Conservation (phyloP, 2,797 vertebrate genomes). For the Anolis apletophallus region DNA sequence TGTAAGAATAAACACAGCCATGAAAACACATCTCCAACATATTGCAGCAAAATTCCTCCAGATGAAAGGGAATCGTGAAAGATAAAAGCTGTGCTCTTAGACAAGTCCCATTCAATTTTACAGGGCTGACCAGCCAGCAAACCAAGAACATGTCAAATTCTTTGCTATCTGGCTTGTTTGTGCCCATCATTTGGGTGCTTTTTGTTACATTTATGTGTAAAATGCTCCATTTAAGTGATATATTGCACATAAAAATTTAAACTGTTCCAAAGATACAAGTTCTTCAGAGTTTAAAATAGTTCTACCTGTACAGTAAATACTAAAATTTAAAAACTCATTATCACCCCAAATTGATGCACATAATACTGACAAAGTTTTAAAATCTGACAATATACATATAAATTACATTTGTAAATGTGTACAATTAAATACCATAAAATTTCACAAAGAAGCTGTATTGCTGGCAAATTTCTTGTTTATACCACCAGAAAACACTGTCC, state of each 20-base stretch:
- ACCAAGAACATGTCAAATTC: neutral
- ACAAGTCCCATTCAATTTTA: neutral
- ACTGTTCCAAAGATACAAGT: slow-evolving; percentile 63
- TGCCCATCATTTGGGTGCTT: slow-evolving; percentile 45
- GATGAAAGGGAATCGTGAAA: neutral
- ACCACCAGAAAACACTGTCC: slow-evolving; percentile 58
- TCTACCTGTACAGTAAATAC: slow-evolving; percentile 72
- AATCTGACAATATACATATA: slow-evolving; percentile 77
- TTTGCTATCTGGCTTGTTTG: slow-evolving; percentile 62
- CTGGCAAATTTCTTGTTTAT: slow-evolving; percentile 63
- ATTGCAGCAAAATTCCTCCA: neutral
- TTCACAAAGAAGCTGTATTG: slow-evolving; percentile 71
- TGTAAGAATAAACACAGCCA: neutral
- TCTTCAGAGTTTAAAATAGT: slow-evolving; percentile 67
- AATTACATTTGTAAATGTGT: slow-evolving; percentile 75
- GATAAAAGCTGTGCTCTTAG: slow-evolving; percentile 3
- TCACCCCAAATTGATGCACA: slow-evolving; percentile 74
- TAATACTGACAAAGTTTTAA: slow-evolving; percentile 77
- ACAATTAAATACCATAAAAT: slow-evolving; percentile 72
- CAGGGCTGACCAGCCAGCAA: neutral
- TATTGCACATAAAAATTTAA: slow-evolving; percentile 77
- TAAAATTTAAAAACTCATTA: slow-evolving; percentile 72
- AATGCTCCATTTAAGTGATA: slow-evolving; percentile 66
- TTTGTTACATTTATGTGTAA: slow-evolving; percentile 62
- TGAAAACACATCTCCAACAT: neutral